A percentile compares a stretch with the other conserved stretches of the same genome.
Evolutionary conservation across 2,797 vertebrate species (phyloP).

Genomic region (Cheirogaleus major): DNA sequence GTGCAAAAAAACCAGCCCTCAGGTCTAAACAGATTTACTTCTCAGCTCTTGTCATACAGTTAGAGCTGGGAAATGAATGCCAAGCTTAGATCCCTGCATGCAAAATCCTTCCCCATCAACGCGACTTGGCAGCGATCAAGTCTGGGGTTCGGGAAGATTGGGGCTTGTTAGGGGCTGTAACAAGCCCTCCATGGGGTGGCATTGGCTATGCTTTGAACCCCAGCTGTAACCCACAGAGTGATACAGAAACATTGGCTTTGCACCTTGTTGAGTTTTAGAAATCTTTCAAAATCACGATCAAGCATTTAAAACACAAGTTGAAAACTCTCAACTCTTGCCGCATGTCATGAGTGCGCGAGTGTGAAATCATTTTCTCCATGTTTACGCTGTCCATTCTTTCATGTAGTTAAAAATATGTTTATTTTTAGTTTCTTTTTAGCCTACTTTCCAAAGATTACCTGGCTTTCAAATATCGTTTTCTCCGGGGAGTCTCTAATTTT

Average conservation of each 20-base stretch:
- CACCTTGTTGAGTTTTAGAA: not conserved
- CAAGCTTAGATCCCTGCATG: not conserved
- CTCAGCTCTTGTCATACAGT: constrained; percentile 16
- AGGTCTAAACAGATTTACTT: constrained; percentile 27
- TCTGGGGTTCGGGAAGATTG: not conserved
- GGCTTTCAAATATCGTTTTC: constrained; percentile 24
- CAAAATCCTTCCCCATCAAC: not conserved
- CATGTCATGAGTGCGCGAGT: not conserved
- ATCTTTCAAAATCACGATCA: not conserved
- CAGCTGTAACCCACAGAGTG: not conserved
- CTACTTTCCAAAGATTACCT: constrained; percentile 62
- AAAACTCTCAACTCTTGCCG: not conserved
- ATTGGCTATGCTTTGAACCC: not conserved
- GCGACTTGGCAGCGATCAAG: not conserved
- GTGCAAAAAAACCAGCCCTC: not conserved
- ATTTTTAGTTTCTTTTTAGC: constrained; percentile 43
- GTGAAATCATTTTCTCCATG: not conserved
- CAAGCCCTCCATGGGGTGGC: not conserved
- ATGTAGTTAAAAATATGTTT: constrained; percentile 12
- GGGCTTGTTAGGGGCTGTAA: not conserved
- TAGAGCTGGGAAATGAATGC: not conserved
- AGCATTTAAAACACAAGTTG: not conserved
- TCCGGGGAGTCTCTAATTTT: constrained; percentile 27
- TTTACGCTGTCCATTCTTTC: not conserved
- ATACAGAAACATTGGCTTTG: not conserved